Evolutionary conservation across 2,113 vertebrate species (phyloP), one percentile per base, ranked within the genome.

Genomic region (Ondatra zibethicus): DNA sequence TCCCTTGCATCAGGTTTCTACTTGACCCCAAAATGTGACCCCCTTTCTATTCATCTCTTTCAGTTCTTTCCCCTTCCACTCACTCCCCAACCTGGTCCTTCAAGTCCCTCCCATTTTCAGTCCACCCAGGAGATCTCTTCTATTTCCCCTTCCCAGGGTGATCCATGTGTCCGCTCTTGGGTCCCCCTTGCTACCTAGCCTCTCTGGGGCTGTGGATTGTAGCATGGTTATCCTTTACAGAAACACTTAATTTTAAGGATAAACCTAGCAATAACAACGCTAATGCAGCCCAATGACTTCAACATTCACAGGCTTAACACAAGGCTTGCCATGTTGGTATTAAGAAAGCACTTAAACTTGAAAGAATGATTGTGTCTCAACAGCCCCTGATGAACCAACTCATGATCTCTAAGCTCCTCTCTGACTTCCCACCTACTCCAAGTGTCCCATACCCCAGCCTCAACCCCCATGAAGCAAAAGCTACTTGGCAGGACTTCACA

Each of bases 401-500:
- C 72, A 89, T n/a, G 72, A 73, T 36, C 63, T 80, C 21, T 80
- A 66, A 72, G 72, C 52, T 86, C 52, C 61, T 66, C 80, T 95
- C 68, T 21, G n/a, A 84, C 77, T 87, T 91, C 76, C 45, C 61
- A 45, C 88, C 92, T 47, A 33, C 55, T 52, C 78, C 66, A 93
- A 73, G 31, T 63, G 52, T 27, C 77, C 82, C 11, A 25, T 50
- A 47, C 27, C n/a, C 47, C 29, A 72, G 33, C 55, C 86, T 42
- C 58, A 42, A 3, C 16, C 42, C 82, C 80, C 55, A 42, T 45
- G 95, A 96, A 88, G 95, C 75, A 84, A 75, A 92, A 96, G 73
- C 55, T 96, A 63, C 78, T 96, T 96, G 97, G 81, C 91, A 95
- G 95, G 92, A 97, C 86, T 96, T 91, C 75, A 92, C 91, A 86